A percentile compares a stretch with the other conserved stretches of the same genome.
Evolutionary conservation across 2,113 vertebrate genomes (phyloP).

Genomic region (Cepphus grylle): DNA sequence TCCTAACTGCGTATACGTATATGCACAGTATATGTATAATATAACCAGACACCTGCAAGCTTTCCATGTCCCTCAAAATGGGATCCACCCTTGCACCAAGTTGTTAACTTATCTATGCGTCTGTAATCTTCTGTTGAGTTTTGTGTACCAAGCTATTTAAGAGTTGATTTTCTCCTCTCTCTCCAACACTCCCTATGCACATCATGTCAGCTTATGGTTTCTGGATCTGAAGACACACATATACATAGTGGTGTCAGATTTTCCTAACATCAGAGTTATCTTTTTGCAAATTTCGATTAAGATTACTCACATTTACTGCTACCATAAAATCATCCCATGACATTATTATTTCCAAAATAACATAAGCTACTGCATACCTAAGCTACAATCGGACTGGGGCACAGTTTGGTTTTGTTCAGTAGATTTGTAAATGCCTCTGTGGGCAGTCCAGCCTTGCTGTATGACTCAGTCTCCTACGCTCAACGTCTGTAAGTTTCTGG

Average conservation of each 20-base stretch:
- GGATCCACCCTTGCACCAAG: not conserved
- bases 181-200: not conserved
- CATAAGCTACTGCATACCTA: not conserved
- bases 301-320: not conserved
- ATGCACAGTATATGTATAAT: slow-evolving; percentile 14
- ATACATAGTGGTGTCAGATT: not conserved
- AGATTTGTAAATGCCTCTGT: not conserved
- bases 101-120: not conserved
- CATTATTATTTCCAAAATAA: not conserved
- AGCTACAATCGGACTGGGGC: not conserved
- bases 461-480: not conserved
- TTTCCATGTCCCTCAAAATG: not conserved
- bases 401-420: not conserved
- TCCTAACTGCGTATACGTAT: slow-evolving; percentile 49
- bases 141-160: not conserved
- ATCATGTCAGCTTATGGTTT: not conserved
- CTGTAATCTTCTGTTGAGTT: not conserved
- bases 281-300: not conserved
- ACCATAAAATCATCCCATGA: not conserved
- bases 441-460: not conserved
- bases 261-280: not conserved
- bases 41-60: slow-evolving; percentile 36
- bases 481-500: not conserved
- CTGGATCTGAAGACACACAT: not conserved
- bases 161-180: not conserved